Conservation (phyloP, 2,888 invertebrate genomes). For the Drosophila ezoana region DNA sequence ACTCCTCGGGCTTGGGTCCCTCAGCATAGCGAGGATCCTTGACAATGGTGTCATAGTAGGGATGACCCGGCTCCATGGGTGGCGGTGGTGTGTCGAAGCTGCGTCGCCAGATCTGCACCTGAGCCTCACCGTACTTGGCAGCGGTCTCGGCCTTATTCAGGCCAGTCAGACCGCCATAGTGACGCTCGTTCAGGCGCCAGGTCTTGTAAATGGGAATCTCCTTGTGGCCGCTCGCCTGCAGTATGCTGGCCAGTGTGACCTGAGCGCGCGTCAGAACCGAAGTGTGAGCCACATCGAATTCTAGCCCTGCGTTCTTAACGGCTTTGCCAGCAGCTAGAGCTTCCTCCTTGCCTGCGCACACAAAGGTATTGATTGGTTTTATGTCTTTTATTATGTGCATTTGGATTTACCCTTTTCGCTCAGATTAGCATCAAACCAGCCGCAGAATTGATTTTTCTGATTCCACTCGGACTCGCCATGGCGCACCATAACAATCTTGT, state of each 20-base stretch:
- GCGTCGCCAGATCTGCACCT: constrained; percentile 93
- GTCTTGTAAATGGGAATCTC: constrained; percentile 90
- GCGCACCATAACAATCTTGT: constrained; percentile 90
- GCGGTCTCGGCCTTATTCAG: constrained; percentile 95
- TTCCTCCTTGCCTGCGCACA: constrained; percentile 81
- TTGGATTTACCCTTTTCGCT: constrained; percentile 88
- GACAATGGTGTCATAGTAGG: constrained; percentile 91
- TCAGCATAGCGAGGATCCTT: constrained; percentile 91
- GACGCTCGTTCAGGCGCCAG: constrained; percentile 95
- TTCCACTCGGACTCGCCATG: constrained; percentile 93
- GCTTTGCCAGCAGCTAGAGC: constrained; percentile 89
- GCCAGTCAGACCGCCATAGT: constrained; percentile 95
- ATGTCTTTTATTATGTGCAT: constrained; percentile 2
- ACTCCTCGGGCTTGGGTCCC: constrained; percentile 91
- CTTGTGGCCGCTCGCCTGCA: constrained; percentile 89
- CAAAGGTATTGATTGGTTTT: constrained; percentile 23
- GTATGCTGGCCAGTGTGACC: constrained; percentile 89
- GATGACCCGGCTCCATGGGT: constrained; percentile 91
- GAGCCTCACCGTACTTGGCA: constrained; percentile 93
- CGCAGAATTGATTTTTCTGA: constrained; percentile 90
- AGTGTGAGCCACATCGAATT: constrained; percentile 93
- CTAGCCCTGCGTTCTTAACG: constrained; percentile 90
- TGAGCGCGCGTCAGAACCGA: constrained; percentile 93
- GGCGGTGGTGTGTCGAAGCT: constrained; percentile 95
- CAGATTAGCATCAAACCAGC: constrained; percentile 90